Conservation (phyloP, 2,888 invertebrate species). For the Mycogona germanica region DNA sequence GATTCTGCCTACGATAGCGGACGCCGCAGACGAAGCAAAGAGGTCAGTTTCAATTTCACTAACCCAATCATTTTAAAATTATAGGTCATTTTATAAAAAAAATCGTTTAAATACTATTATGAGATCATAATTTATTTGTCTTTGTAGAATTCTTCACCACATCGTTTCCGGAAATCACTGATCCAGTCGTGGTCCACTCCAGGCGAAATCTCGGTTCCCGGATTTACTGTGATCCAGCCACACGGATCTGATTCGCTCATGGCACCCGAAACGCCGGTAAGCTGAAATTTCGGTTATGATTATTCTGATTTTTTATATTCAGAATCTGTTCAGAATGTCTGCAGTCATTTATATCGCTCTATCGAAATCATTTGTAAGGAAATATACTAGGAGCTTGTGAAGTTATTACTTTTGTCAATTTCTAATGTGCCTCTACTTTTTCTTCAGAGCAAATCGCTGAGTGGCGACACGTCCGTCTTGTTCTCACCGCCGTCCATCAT, state of each 20-base stretch:
- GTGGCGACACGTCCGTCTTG: conserved; percentile 55
- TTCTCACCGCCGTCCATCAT: conserved; percentile 81
- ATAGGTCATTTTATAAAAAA: not conserved
- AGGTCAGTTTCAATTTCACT: conserved; percentile 25
- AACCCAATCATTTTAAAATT: conserved; percentile 1
- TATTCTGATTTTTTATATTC: not conserved
- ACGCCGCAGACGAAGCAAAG: conserved; percentile 25
- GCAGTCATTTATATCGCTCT: too few species aligned
- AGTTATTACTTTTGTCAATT: not conserved
- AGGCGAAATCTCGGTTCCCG: conserved; percentile 36
- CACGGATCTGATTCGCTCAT: conserved; percentile 10
- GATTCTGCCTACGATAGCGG: conserved; percentile 4
- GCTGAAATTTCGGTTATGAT: conserved; percentile 20
- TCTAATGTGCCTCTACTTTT: not conserved
- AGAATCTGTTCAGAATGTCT: not conserved
- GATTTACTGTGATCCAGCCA: conserved; percentile 17
- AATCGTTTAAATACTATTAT: not conserved
- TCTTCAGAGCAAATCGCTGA: conserved; percentile 73
- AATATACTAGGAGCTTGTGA: too few species aligned
- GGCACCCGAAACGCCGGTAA: conserved; percentile 35
- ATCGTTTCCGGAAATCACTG: conserved; percentile 52
- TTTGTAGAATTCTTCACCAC: conserved; percentile 7
- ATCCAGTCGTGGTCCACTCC: conserved; percentile 55
- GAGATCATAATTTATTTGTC: not conserved
- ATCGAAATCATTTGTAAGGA: too few species aligned